A percentile compares a stretch with the other conserved stretches of the same genome.
phyloP scores from a whole-genome alignment of 2,113 vertebrate species.

The Reinhardtius hippoglossoides region DNA sequence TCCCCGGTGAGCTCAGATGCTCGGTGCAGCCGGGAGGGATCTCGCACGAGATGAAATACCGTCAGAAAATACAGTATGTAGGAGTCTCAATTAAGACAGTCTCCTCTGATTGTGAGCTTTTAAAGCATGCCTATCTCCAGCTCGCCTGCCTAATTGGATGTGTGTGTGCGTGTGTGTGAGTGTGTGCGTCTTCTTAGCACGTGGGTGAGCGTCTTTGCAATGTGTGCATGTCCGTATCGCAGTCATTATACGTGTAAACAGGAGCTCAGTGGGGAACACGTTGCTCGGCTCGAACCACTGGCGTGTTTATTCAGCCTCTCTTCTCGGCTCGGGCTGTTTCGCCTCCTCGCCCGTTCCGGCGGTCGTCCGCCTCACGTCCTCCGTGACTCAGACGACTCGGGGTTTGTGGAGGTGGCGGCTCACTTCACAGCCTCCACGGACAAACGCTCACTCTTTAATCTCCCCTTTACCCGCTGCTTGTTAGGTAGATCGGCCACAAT shows the following conservation, averaged over 20 bases:
- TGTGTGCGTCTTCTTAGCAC: constrained; percentile 1
- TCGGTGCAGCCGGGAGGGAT: constrained; percentile 47
- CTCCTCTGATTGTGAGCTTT: constrained; percentile 69
- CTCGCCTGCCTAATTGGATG: constrained; percentile 58
- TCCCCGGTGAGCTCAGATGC: constrained; percentile 52
- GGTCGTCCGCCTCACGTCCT: neutral
- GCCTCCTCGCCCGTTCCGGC: neutral
- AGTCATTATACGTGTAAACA: constrained; percentile 69
- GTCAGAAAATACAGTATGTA: constrained; percentile 59
- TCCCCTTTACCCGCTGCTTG: constrained; percentile 52
- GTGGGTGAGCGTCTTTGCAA: constrained; percentile 7
- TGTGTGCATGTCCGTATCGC: constrained; percentile 58
- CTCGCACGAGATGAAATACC: constrained; percentile 53
- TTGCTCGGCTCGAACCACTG: constrained; percentile 20
- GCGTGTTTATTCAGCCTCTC: constrained; percentile 39
- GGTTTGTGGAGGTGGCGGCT: constrained; percentile 32
- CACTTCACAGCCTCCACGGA: constrained; percentile 40
- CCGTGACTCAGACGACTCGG: constrained; percentile 53
- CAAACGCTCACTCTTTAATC: constrained; percentile 58
- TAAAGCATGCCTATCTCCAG: constrained; percentile 66
- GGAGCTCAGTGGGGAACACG: constrained; percentile 58
- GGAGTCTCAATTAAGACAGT: constrained; percentile 75
- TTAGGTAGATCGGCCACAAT: constrained; percentile 73
- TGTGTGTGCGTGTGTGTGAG: constrained; percentile 15
- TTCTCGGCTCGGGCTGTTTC: constrained; percentile 19